These are phyloP conservation scores for Girardinichthys multiradiatus DNA, from an alignment of 2,113 vertebrate species.

Conservation along the genomic window DNA sequence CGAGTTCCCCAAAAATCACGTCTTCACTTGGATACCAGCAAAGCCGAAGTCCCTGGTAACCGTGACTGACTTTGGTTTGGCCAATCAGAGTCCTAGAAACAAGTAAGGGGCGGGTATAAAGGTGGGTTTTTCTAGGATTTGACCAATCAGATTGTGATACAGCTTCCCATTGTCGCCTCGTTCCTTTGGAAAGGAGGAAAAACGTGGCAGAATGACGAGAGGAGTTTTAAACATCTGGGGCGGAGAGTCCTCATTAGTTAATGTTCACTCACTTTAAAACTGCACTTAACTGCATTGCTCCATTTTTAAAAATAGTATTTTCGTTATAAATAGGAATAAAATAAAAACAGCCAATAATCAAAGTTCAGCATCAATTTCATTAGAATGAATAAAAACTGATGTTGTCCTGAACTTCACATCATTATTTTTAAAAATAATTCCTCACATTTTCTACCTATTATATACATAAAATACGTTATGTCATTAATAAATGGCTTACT, in stretches of 20 bases:
- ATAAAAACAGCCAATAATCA: background rate
- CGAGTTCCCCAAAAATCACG: conserved; percentile 12
- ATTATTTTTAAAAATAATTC: no score
- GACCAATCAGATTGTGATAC: conserved; percentile 42
- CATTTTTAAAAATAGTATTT: background rate
- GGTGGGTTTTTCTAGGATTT: accelerated
- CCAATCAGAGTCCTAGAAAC: conserved; percentile 15
- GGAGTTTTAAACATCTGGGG: conserved; percentile 41
- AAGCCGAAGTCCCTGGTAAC: conserved; percentile 57
- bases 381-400: background rate
- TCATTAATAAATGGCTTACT: no score
- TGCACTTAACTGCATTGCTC: background rate
- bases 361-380: background rate
- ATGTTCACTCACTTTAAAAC: background rate
- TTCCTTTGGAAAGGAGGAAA: conserved; percentile 47
- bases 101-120: background rate
- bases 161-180: conserved; percentile 1
- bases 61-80: background rate
- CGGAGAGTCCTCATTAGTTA: conserved; percentile 6
- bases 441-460: no score
- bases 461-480: no score
- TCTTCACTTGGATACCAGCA: conserved; percentile 48
- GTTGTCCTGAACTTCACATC: background rate
- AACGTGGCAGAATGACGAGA: conserved; percentile 61
- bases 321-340: no score